Conservation (phyloP, 2,888 invertebrate species). For the Serrognathus titanus region DNA sequence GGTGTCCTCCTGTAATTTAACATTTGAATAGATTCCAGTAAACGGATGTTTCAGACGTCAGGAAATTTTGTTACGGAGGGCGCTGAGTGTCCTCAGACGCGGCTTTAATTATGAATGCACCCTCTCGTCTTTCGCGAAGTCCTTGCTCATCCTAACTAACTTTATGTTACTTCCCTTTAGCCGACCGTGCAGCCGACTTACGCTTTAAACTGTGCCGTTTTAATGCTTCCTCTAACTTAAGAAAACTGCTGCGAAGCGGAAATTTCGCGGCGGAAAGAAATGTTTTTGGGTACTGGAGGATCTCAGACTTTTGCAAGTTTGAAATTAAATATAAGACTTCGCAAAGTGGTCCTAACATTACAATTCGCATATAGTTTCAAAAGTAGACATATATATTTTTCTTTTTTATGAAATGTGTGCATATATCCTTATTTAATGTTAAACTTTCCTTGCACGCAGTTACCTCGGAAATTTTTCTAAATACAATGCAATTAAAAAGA, state of each 20-base stretch:
- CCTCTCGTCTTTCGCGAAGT: conserved; percentile 24
- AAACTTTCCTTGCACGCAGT: no score
- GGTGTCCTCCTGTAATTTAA: no score
- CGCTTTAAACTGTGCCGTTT: conserved; percentile 11
- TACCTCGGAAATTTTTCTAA: no score
- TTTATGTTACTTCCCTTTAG: conserved; percentile 20
- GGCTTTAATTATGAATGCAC: conserved; percentile 35
- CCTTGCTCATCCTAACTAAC: conserved; percentile 26
- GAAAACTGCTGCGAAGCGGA: conserved; percentile 11
- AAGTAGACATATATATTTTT: no score
- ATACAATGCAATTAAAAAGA: no score
- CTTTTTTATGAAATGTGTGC: no score
- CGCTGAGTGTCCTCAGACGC: conserved; percentile 24
- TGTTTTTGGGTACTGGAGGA: neutral
- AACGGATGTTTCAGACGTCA: conserved; percentile 23
- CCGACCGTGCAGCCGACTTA: conserved; percentile 13
- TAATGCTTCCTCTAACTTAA: conserved; percentile 11
- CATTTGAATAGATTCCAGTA: conserved; percentile 11
- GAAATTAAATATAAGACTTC: no score
- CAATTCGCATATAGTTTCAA: no score
- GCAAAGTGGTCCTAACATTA: no score
- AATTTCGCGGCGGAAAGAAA: conserved; percentile 5
- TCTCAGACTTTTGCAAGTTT: neutral
- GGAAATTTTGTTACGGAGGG: conserved; percentile 20
- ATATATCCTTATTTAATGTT: no score